Evolutionary conservation across 2,888 invertebrate genomes (phyloP), one percentile per base, ranked within the genome.

Genomic region (Sphaerophoria taeniata): DNA sequence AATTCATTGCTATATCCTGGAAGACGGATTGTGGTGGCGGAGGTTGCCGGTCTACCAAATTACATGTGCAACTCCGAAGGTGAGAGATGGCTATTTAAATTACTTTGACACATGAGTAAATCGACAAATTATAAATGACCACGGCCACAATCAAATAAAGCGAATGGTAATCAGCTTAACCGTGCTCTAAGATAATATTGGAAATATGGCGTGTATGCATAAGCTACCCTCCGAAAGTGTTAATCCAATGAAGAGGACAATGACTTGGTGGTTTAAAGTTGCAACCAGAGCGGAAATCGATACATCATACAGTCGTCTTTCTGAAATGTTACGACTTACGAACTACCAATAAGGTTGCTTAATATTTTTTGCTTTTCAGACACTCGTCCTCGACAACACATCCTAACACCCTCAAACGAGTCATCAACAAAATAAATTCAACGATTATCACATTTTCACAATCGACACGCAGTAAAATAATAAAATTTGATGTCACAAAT

Each of bases 101-200:
- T 85, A 81, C 87, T 85, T 87, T 88, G 82, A 87, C 88, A 88
- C 88, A 80, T 87, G 87, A 87, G 78, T 87, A 84, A 81, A 83
- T 87, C 83, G 87, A 87, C 87, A 87, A 87, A 87, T 87, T 87
- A 80, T 84, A 87, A 85, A 83, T 78, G 84, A 85, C 80, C 82
- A 60, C 49, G 6, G 82, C 61, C 77, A 71, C 71, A 86, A 78
- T 82, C 86, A 60, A 86, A 73, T 78, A 71, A 74, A 78, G 82
- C 43, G 74, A 60, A 73, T 67, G 24, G 77, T 86, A 86, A 86
- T 86, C 86, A 86, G 77, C 65, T 71, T 74, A 60, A 11, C 24
- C 70, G 24, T 24, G 24, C 24, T 58, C 43, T 14, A 47, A 43
- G 82, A 82, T 82, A 86, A 86, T 86, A 71, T 77, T 81, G 76